These are phyloP conservation scores for Cotesia glomerata DNA, from an alignment of 1,140 invertebrate genomes.

Conservation along the genomic window DNA sequence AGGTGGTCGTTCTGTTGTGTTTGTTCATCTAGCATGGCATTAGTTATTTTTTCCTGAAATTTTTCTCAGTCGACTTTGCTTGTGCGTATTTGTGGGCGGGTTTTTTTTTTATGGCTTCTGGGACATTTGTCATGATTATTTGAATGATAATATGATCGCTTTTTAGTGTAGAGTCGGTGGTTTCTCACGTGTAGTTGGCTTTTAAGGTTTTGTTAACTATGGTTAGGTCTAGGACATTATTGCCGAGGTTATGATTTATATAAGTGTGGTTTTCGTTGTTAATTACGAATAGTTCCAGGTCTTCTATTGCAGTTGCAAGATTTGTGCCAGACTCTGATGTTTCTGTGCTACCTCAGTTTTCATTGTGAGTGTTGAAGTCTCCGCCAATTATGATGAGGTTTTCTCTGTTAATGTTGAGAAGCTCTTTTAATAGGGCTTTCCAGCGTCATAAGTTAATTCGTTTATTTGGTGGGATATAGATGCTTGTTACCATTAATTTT, in stretches of 20 bases:
- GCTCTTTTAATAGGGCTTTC: background rate
- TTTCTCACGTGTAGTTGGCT: background rate
- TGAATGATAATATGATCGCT: background rate
- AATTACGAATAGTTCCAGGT: background rate
- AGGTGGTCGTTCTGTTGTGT: background rate
- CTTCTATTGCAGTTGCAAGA: background rate
- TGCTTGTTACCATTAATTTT: background rate
- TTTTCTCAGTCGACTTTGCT: constrained; percentile 6
- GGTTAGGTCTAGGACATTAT: background rate
- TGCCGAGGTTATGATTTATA: background rate
- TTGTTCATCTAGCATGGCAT: background rate
- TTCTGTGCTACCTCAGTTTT: background rate
- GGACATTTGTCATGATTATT: background rate
- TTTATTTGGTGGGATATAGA: background rate
- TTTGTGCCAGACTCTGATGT: background rate
- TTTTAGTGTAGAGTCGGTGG: background rate
- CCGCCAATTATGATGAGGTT: background rate
- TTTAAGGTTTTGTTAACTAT: background rate
- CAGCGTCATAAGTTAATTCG: background rate
- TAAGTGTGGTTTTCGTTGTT: background rate
- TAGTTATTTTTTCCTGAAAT: background rate
- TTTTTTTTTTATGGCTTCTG: background rate
- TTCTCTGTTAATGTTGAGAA: background rate
- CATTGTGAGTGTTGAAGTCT: background rate
- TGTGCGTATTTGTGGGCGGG: background rate